Evolutionary conservation across 1,140 invertebrate species (phyloP).

Genomic region (Heliconius melpomene): DNA sequence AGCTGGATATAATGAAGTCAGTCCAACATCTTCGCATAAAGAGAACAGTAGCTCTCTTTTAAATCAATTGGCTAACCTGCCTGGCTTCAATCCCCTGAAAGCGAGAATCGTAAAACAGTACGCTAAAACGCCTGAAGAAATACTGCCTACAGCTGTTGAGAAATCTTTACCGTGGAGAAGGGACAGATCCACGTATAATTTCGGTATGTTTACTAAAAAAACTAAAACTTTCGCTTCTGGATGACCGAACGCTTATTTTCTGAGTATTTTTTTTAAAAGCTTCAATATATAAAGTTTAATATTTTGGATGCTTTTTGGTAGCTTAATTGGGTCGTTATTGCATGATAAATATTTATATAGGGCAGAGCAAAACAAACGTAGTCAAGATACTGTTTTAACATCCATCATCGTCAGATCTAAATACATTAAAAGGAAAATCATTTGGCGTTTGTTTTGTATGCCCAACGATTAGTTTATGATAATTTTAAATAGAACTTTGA

Average conservation of each 20-base stretch:
- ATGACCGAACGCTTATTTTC: slow-evolving; percentile 34
- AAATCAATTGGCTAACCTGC: slow-evolving; percentile 84
- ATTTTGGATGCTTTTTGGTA: slow-evolving; percentile 13
- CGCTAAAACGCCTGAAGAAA: slow-evolving; percentile 82
- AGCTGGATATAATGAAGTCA: slow-evolving; percentile 80
- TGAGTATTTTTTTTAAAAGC: slow-evolving; percentile 24
- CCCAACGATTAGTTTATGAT: not conserved
- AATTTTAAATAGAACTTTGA: not conserved
- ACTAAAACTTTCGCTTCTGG: slow-evolving; percentile 37
- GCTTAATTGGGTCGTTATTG: not conserved
- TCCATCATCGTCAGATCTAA: not conserved
- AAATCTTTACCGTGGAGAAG: slow-evolving; percentile 88
- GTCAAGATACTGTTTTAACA: not conserved
- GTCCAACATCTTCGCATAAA: slow-evolving; percentile 81
- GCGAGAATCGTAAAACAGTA: slow-evolving; percentile 85
- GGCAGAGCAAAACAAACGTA: not conserved
- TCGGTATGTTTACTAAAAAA: slow-evolving; percentile 73
- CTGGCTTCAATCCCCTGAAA: slow-evolving; percentile 84
- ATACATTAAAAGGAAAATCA: not conserved
- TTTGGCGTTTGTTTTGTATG: not conserved
- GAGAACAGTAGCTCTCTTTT: slow-evolving; percentile 85
- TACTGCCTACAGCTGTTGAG: slow-evolving; percentile 86
- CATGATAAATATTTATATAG: not conserved
- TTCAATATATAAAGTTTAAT: slow-evolving; percentile 8
- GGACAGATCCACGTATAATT: slow-evolving; percentile 83